Evolutionary conservation across 2,797 vertebrate species (phyloP), one percentile per base, ranked within the genome.

Genomic region (Sebastes kiyomatsui): DNA sequence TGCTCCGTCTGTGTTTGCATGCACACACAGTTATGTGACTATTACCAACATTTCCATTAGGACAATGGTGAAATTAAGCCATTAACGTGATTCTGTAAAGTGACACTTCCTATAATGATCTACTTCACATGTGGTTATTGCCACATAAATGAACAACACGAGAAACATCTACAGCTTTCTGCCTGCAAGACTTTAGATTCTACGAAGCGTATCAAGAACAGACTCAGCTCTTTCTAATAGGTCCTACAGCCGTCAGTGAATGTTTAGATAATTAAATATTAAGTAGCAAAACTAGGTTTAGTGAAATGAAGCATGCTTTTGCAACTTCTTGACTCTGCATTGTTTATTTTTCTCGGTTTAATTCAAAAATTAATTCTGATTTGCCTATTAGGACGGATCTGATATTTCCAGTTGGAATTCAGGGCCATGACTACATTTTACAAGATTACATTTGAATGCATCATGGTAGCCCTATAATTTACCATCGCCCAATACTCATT

Each of bases 1-100:
- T 82, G 91, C 70, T 67, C 23, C 11, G 77, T 77, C 86, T 89
- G 82, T 89, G 84, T 92, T 90, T 86, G 87, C 82, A 87, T 32
- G 67, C 81, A 52, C 69, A 54, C 69, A 54, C 69, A 54, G 73
- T 88, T 88, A 88, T 89, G 81, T 70, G 77, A 79, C 88, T 91
- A 87, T 90, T 86, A 91, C 78, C 85, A 32, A 76, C 71, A 73
- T 79, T 85, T 79, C 70, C 79, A 81, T 82, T 77, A 83, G 83
- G 77, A 72, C 79, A 59, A 83, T 25, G 60, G 73, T 18, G 74
- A 83, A 80, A 90, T 90, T 54, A 87, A 89, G 38, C 85, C 81
- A 79, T 90, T 92, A 79, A 87, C 67, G 67, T 20, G 49, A 62
- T 80, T 83, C 62, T 79, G 83, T 81, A 42, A 88, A 91, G 83